Conservation (phyloP, 2,888 invertebrate species). For the Epiblema foenella region DNA sequence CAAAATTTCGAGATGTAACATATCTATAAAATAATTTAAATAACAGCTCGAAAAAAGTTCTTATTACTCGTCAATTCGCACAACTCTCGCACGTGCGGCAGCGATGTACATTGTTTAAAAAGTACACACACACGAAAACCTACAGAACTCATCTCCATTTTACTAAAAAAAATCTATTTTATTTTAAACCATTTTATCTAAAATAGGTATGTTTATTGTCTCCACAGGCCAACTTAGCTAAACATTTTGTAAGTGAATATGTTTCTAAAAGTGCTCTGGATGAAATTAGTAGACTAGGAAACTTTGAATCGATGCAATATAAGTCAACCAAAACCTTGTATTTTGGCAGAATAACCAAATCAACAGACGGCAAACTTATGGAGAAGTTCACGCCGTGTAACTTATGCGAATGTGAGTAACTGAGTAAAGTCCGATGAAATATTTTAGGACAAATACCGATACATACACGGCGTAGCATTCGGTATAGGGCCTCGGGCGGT, state of each 20-base stretch:
- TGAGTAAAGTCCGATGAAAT: background rate
- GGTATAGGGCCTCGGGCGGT: background rate
- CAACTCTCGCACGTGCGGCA: conserved; percentile 11
- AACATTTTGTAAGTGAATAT: background rate
- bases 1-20: conserved; percentile 63
- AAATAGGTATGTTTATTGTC: conserved; percentile 7
- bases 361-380: background rate
- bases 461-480: no score
- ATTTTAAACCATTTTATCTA: background rate
- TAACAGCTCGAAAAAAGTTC: conserved; percentile 42
- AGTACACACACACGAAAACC: background rate
- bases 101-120: conserved; percentile 41
- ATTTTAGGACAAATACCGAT: background rate
- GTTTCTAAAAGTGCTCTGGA: background rate
- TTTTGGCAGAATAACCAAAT: background rate
- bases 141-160: background rate
- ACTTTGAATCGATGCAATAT: no score
- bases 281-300: background rate
- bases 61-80: conserved; percentile 1
- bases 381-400: no score
- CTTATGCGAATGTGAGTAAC: background rate
- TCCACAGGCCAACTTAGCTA: background rate
- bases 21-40: conserved; percentile 68
- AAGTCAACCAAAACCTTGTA: background rate
- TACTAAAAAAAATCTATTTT: background rate